Evolutionary conservation across 2,888 invertebrate genomes (phyloP).

Genomic region (Ommatoiulus sabulosus): DNA sequence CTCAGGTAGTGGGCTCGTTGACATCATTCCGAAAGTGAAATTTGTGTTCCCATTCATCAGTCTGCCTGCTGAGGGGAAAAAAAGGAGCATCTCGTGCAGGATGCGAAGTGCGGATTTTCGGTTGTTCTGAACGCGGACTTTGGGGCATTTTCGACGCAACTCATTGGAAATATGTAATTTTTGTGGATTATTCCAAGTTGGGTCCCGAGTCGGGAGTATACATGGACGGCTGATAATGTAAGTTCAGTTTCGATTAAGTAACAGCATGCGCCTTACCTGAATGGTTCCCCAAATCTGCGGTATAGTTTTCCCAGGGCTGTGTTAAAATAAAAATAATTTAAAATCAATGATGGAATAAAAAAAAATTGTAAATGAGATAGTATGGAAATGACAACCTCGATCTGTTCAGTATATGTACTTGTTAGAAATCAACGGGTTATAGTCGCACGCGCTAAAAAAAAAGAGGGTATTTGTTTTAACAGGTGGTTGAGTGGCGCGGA

Average conservation of each 20-base stretch:
- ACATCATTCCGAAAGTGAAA: slow-evolving; percentile 19
- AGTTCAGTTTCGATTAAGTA: neutral
- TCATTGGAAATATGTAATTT: neutral
- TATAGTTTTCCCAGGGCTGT: no score
- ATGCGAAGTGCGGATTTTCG: slow-evolving; percentile 1
- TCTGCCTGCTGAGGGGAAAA: neutral
- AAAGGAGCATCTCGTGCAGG: neutral
- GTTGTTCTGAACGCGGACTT: neutral
- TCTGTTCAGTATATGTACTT: no score
- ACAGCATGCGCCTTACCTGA: no score
- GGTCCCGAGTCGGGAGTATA: neutral
- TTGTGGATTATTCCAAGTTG: neutral
- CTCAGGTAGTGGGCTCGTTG: no score
- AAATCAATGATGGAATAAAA: no score
- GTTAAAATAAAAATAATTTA: no score
- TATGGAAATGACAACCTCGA: no score
- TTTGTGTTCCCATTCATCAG: neutral
- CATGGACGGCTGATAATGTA: neutral
- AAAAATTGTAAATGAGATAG: no score
- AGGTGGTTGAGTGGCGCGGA: neutral
- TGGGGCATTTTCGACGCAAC: no score
- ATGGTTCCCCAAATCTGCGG: no score
- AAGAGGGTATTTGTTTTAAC: neutral
- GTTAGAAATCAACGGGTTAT: no score
- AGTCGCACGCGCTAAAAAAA: no score